Percentiles rank a stretch among this genome's conserved stretches.
Evolutionary conservation across 35 echinoderm and acorn worm genomes (phyloP).

Genomic region (Apostichopus californicus): DNA sequence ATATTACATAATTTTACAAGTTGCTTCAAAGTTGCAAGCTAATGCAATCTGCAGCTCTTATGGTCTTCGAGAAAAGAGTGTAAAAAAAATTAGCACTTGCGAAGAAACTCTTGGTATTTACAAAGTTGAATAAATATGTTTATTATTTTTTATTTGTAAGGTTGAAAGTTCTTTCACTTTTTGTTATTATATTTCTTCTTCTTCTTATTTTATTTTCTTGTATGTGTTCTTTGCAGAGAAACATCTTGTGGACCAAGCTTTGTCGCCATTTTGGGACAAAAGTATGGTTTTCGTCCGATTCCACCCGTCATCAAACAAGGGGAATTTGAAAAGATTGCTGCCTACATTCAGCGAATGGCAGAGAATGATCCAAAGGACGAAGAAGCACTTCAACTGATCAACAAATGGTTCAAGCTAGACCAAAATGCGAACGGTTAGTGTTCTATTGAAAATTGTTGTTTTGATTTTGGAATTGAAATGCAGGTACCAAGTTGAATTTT

Average conservation of each 20-base stretch:
- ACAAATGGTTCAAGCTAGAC: slow-evolving; percentile 77
- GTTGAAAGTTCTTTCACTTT: neutral
- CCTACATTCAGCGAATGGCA: slow-evolving; percentile 39
- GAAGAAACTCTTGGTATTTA: too few relatives aligned
- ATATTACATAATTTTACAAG: neutral
- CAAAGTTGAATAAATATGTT: too few relatives aligned
- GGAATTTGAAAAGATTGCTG: slow-evolving; percentile 49
- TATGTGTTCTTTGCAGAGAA: slow-evolving; percentile 51
- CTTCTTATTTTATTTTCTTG: neutral
- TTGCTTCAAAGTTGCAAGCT: neutral
- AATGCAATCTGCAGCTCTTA: too few relatives aligned
- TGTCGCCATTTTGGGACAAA: slow-evolving; percentile 83
- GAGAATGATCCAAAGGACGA: slow-evolving; percentile 53
- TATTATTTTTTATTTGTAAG: neutral
- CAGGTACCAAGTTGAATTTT: too few relatives aligned
- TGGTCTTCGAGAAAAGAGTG: too few relatives aligned
- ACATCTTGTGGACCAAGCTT: slow-evolving; percentile 83
- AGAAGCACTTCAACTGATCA: slow-evolving; percentile 61
- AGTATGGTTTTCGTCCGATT: slow-evolving; percentile 82
- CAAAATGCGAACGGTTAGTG: slow-evolving; percentile 66
- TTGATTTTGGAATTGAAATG: too few relatives aligned
- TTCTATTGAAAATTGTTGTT: neutral
- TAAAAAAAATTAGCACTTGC: too few relatives aligned
- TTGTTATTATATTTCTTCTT: neutral
- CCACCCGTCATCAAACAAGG: slow-evolving; percentile 54